Evolutionary conservation across 1,140 invertebrate species (phyloP).

Genomic region (Babylonia areolata): DNA sequence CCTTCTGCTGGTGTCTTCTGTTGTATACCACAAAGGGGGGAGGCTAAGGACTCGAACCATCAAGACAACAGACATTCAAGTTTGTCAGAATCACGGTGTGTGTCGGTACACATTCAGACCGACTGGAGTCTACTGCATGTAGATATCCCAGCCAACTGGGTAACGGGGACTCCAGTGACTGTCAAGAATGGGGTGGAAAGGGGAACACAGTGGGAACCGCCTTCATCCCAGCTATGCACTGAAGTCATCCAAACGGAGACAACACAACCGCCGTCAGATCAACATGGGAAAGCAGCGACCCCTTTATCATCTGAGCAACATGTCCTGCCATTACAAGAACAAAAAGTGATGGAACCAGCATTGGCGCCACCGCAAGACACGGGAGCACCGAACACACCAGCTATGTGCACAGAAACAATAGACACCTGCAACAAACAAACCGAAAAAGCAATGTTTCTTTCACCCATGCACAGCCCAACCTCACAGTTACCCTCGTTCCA

Average conservation of each 20-base stretch:
- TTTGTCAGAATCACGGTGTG: background rate
- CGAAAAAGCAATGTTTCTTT: too few species aligned
- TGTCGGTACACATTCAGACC: constrained; percentile 6
- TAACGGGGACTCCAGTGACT: background rate
- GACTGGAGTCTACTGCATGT: background rate
- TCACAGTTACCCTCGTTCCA: background rate
- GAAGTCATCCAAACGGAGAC: background rate
- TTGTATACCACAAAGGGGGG: background rate
- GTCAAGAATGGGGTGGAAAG: background rate
- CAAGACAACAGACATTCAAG: background rate
- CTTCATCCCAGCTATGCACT: background rate
- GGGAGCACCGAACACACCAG: background rate
- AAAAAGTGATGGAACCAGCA: background rate
- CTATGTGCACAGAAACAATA: background rate
- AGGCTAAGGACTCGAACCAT: background rate
- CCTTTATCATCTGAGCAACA: background rate
- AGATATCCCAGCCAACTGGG: background rate
- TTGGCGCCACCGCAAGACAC: background rate
- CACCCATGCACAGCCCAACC: background rate
- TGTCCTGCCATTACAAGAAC: background rate
- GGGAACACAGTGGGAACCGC: background rate
- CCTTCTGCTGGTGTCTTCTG: background rate
- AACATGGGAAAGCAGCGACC: background rate
- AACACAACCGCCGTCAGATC: background rate
- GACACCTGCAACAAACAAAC: too few species aligned